Conservation (phyloP, 2,888 invertebrate genomes). For the Spialia ferax region DNA sequence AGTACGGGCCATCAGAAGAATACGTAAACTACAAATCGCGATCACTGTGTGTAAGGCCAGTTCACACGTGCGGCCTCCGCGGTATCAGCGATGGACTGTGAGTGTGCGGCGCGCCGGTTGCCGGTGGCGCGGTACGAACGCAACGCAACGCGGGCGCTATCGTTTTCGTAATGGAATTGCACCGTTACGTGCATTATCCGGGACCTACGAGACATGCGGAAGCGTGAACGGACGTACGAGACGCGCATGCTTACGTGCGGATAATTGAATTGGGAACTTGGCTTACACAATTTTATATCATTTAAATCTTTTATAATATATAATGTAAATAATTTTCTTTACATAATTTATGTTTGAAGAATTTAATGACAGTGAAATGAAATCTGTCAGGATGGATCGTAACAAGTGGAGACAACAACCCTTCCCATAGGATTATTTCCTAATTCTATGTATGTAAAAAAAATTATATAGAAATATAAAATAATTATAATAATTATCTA, state of each 20-base stretch:
- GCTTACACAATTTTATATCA: no score
- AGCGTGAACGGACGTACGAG: constrained; percentile 47
- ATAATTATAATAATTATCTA: neutral
- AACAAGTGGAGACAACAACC: no score
- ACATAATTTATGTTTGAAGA: no score
- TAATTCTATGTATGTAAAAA: no score
- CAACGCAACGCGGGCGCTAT: constrained; percentile 55
- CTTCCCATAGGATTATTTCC: no score
- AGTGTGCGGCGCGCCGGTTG: constrained; percentile 40
- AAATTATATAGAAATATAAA: no score
- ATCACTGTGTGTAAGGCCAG: constrained; percentile 8
- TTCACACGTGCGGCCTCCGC: constrained; percentile 60
- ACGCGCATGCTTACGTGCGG: constrained; percentile 23
- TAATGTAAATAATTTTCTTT: no score
- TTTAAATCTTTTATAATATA: no score
- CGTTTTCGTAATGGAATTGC: constrained; percentile 68
- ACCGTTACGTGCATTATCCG: constrained; percentile 56
- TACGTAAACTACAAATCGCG: constrained; percentile 12
- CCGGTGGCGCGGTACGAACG: constrained; percentile 14
- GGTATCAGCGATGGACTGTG: constrained; percentile 62
- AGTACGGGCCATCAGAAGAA: constrained; percentile 24
- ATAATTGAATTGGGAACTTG: constrained; percentile 12
- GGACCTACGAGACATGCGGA: constrained; percentile 42
- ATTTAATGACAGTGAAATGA: no score
- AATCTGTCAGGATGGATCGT: no score